These are phyloP conservation scores for Grantiella picta DNA, from an alignment of 2,113 vertebrate genomes.

Conservation along the genomic window DNA sequence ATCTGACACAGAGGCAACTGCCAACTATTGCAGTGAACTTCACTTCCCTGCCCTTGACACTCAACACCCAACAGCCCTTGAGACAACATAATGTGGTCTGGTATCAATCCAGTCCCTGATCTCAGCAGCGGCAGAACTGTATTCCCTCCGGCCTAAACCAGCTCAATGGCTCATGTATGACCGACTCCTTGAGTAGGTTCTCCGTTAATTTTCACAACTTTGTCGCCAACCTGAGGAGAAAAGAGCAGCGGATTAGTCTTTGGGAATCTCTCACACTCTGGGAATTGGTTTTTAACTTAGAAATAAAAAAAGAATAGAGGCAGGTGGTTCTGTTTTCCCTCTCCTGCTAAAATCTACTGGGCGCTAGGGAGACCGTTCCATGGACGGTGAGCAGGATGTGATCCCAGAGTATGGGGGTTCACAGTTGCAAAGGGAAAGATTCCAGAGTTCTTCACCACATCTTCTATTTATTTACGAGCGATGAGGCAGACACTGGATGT, in stretches of 20 bases:
- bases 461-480: neutral
- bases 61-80: neutral
- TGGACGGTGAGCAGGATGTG: accelerated
- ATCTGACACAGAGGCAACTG: neutral
- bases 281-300: neutral
- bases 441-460: neutral
- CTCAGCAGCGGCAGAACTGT: slow-evolving; percentile 91
- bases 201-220: slow-evolving; percentile 97
- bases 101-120: slow-evolving; percentile 90
- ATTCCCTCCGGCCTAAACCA: slow-evolving; percentile 94
- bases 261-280: neutral
- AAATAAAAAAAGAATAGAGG: neutral
- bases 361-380: neutral
- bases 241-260: neutral
- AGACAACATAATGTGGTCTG: slow-evolving; percentile 86
- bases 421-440: neutral
- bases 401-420: accelerated
- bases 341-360: neutral
- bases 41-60: neutral
- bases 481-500: neutral
- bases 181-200: slow-evolving; percentile 97
- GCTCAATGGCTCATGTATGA: slow-evolving; percentile 94
- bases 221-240: slow-evolving; percentile 88
- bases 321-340: neutral
- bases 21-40: neutral